phyloP scores from a whole-genome alignment of 1,140 invertebrate genomes.

The Nylanderia fulva region DNA sequence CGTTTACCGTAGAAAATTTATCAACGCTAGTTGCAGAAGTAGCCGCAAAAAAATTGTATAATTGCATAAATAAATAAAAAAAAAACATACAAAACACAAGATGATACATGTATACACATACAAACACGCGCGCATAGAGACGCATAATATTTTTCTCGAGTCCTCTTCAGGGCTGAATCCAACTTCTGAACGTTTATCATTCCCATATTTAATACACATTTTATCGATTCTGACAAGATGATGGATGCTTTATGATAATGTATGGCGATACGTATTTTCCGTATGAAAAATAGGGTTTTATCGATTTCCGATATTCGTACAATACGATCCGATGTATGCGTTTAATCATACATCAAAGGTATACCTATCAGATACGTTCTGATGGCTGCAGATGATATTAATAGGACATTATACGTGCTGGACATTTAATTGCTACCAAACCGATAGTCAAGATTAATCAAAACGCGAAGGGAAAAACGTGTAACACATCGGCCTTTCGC shows the following conservation, averaged over 20 bases:
- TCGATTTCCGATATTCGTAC: constrained; percentile 42
- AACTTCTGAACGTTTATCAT: background rate
- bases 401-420: background rate
- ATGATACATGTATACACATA: too few relatives aligned
- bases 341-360: constrained; percentile 22
- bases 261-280: background rate
- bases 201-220: constrained; percentile 11
- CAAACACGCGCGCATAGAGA: background rate
- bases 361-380: background rate
- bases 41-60: background rate
- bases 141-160: background rate
- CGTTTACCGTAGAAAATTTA: constrained; percentile 48
- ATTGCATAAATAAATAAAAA: constrained; percentile 33
- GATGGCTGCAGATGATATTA: constrained; percentile 30
- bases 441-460: constrained; percentile 13
- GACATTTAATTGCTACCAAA: background rate
- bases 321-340: background rate
- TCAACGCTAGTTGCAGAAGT: constrained; percentile 6
- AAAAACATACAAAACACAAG: background rate
- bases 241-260: constrained; percentile 37
- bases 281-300: constrained; percentile 30
- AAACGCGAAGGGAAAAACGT: background rate
- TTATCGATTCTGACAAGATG: constrained; percentile 9
- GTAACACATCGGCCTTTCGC: background rate
- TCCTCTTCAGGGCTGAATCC: background rate